A percentile compares a stretch with the other conserved stretches of the same genome.
Evolutionary conservation across 2,888 invertebrate genomes (phyloP).

Genomic region (Zaprionus bogoriensis): DNA sequence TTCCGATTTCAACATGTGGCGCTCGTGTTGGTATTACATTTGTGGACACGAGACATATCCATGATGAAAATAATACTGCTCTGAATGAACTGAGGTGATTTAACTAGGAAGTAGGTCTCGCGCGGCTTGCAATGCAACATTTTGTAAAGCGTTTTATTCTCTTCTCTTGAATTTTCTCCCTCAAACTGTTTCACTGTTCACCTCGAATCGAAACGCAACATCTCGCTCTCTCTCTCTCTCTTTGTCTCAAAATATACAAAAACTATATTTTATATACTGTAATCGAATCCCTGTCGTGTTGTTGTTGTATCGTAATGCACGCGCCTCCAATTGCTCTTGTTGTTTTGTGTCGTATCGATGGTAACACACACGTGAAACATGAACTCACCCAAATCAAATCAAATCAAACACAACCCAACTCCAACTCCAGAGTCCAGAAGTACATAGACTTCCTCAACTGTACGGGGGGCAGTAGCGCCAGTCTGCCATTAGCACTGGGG

Average conservation of each 20-base stretch:
- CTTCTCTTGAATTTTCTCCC: slow-evolving; percentile 64
- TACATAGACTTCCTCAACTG: slow-evolving; percentile 86
- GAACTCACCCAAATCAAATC: slow-evolving; percentile 18
- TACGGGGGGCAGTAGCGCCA: slow-evolving; percentile 75
- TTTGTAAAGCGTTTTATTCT: slow-evolving; percentile 55
- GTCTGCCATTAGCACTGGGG: slow-evolving; percentile 47
- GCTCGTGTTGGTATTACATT: no score
- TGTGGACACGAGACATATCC: slow-evolving; percentile 9
- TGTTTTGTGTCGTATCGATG: slow-evolving; percentile 40
- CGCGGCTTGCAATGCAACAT: neutral
- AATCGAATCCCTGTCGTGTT: slow-evolving; percentile 54
- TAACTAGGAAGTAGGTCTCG: slow-evolving; percentile 14
- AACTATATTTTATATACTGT: slow-evolving; percentile 5
- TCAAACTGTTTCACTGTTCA: slow-evolving; percentile 28
- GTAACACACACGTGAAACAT: slow-evolving; percentile 39
- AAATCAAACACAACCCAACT: no score
- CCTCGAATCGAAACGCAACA: slow-evolving; percentile 35
- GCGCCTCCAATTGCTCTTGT: slow-evolving; percentile 23
- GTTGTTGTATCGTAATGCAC: slow-evolving; percentile 53
- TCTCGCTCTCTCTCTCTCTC: slow-evolving; percentile 50
- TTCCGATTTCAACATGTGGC: no score
- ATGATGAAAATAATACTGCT: neutral
- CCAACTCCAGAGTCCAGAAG: slow-evolving; percentile 80
- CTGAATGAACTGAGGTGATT: neutral
- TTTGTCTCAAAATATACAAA: slow-evolving; percentile 43